Base-by-base conservation (phyloP, 1,140 invertebrate genomes). In the Limonius californicus region DNA sequence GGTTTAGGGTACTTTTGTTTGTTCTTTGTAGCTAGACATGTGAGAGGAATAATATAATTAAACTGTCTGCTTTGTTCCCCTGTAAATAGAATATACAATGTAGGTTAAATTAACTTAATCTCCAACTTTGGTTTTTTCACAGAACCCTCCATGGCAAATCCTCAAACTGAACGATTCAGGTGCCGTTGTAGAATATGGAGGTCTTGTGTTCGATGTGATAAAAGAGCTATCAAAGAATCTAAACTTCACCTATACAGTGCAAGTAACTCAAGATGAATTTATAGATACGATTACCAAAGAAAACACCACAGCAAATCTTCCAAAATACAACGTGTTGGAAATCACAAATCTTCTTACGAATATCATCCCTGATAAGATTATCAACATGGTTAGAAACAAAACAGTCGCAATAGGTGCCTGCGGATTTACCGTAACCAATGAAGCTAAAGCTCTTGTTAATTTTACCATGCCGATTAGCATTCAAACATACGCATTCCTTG, bases 121-220 rank as follows among this genome's bases (percentile, higher is more conserved):
- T 7, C 42, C 42, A 43, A n/a, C n/a, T 43, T 43, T 4, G 9
- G 7, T 39, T 39, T 14, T 69, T 66, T 78, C 77, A 54, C 74
- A 94, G 91, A 91, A 89, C 80, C 91, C 91, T 1, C 91, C 91
- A 0, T 94, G 91, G 91, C 89, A 91, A 71, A 87, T 89, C 8
- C 73, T 91, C 0, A 78, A 79, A 39, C 70, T 72, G 3, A 84
- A 87, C 59, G 77, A 80, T 14, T 77, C 78, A 1, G 87, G 85
- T 0, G 69, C 78, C 0, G 76, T 84, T 0, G 72, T 78, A 0
- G 78, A 83, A 57, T 86, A 85, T 66, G 77, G 78, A 3, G 91
- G 91, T 18, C 77, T 94, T 19, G 81, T 91, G 14, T 91, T 94
- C 74, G 89, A 95, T 73, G 86, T 95, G 27, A 64, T 95, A 0